These are phyloP conservation scores for Mormyrus hasselquistii DNA, from an alignment of 2,797 vertebrate genomes.

Conservation along the genomic window DNA sequence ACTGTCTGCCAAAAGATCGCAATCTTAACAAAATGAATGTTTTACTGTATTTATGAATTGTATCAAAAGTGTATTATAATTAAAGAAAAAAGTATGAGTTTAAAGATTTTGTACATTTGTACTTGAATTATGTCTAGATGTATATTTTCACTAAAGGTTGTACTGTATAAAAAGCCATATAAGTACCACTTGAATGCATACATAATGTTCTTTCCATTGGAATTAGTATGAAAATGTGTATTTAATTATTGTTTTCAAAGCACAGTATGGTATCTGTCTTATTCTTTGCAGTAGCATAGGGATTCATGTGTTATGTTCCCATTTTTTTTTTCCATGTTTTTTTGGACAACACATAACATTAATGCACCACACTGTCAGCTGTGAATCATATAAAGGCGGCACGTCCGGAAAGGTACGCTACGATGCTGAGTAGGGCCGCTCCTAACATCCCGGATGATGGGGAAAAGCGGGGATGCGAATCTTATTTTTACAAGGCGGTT, in stretches of 20 bases:
- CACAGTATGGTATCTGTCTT: conserved; percentile 61
- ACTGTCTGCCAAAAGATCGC: conserved; percentile 56
- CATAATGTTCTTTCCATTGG: conserved; percentile 57
- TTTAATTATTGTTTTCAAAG: conserved; percentile 57
- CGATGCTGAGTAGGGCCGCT: neutral
- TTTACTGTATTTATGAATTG: conserved; percentile 73
- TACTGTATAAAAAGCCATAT: conserved; percentile 80
- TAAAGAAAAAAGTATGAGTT: conserved; percentile 77
- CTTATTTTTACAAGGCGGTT: neutral
- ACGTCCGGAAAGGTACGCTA: conserved; percentile 10
- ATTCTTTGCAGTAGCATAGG: conserved; percentile 52
- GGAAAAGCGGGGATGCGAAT: neutral
- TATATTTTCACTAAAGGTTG: conserved; percentile 86
- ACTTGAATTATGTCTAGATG: conserved; percentile 82
- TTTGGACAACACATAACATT: conserved; percentile 23
- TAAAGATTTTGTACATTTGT: conserved; percentile 91
- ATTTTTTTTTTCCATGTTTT: conserved; percentile 35
- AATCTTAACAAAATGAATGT: conserved; percentile 67
- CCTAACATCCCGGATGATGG: neutral
- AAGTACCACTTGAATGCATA: conserved; percentile 77
- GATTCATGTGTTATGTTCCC: conserved; percentile 50
- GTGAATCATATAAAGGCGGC: conserved; percentile 18
- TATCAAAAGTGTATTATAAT: conserved; percentile 85
- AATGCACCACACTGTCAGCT: conserved; percentile 36
- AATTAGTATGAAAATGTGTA: conserved; percentile 63